A percentile compares a stretch with the other conserved stretches of the same genome.
Evolutionary conservation across 2,888 invertebrate genomes (phyloP).

Genomic region (Diplazon laetatorius): DNA sequence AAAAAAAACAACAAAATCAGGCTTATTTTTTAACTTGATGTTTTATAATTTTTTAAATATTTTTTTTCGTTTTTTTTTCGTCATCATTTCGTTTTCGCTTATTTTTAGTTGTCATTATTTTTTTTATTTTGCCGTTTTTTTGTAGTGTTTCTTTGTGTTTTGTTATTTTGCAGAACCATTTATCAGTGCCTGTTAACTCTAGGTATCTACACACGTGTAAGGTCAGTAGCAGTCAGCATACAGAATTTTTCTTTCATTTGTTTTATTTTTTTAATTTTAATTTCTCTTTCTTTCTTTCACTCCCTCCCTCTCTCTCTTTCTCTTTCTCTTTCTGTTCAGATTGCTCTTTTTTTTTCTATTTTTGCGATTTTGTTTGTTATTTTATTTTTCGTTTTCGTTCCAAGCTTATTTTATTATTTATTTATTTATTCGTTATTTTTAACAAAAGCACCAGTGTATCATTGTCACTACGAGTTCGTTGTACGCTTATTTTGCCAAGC

Average conservation of each 20-base stretch:
- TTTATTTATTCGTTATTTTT: not conserved
- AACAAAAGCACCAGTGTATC: not conserved
- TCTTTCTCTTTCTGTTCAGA: not conserved
- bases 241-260: conserved; percentile 37
- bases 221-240: conserved; percentile 84
- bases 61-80: conserved; percentile 60
- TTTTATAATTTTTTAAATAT: too few species aligned
- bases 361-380: conserved; percentile 24
- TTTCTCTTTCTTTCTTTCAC: not conserved
- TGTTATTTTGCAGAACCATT: conserved; percentile 92
- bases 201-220: conserved; percentile 92
- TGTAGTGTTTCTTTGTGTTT: conserved; percentile 84
- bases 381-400: too few species aligned
- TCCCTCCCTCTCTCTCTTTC: not conserved
- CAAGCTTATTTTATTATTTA: conserved; percentile 24
- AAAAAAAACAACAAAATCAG: too few species aligned
- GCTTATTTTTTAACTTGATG: conserved; percentile 33
- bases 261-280: conserved; percentile 23
- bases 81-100: conserved; percentile 64
- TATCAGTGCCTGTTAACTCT: conserved; percentile 93
- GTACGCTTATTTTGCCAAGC: conserved; percentile 50
- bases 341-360: conserved; percentile 10
- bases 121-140: conserved; percentile 85
- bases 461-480: conserved; percentile 17
- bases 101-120: conserved; percentile 71